phyloP scores from a whole-genome alignment of 1,140 invertebrate species.

The Pectinophora gossypiella region DNA sequence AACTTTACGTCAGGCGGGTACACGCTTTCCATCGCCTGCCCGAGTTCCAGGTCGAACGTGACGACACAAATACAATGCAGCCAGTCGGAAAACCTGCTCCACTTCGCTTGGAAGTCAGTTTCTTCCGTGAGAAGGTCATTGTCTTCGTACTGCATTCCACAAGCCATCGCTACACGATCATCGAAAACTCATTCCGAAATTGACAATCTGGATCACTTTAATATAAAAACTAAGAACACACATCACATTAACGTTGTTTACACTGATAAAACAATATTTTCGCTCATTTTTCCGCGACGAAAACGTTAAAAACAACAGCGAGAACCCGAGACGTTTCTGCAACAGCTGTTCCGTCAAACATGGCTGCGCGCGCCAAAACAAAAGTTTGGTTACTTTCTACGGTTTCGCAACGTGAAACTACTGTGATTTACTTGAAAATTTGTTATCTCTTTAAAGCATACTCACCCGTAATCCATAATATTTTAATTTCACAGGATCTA shows the following conservation, averaged over 20 bases:
- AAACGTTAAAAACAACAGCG: slow-evolving; percentile 46
- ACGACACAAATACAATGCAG: slow-evolving; percentile 97
- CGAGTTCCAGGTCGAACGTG: slow-evolving; percentile 98
- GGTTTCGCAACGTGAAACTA: neutral
- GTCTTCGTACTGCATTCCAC: slow-evolving; percentile 46
- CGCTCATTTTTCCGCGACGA: slow-evolving; percentile 39
- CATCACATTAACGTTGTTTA: slow-evolving; percentile 37
- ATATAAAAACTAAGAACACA: slow-evolving; percentile 20
- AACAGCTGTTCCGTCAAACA: slow-evolving; percentile 69
- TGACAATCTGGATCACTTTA: slow-evolving; percentile 10
- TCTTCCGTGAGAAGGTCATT: slow-evolving; percentile 52
- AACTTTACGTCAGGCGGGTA: slow-evolving; percentile 90
- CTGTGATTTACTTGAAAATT: neutral
- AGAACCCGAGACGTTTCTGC: slow-evolving; percentile 28
- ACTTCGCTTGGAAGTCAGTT: slow-evolving; percentile 56
- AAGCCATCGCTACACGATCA: slow-evolving; percentile 50
- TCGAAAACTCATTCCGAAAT: slow-evolving; percentile 24
- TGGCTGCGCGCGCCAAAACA: slow-evolving; percentile 69
- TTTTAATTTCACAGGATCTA: neutral
- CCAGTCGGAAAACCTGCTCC: slow-evolving; percentile 90
- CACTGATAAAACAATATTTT: slow-evolving; percentile 9
- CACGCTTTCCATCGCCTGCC: slow-evolving; percentile 95
- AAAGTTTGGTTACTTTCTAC: slow-evolving; percentile 26
- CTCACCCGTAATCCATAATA: neutral
- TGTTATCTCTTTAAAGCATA: neutral